Evolutionary conservation across 2,113 vertebrate genomes (phyloP).

Genomic region (Chiloscyllium plagiosum): DNA sequence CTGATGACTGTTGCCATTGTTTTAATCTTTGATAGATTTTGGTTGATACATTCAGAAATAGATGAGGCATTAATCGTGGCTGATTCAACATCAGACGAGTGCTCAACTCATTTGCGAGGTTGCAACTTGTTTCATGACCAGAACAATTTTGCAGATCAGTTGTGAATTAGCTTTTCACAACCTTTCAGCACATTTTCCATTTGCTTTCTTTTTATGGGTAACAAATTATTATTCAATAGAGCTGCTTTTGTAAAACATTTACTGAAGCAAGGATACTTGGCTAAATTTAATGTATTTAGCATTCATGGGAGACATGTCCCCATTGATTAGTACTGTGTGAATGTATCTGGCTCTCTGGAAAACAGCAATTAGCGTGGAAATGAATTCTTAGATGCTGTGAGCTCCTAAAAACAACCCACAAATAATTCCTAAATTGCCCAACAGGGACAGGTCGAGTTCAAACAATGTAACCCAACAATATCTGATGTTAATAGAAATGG

Average conservation of each 20-base stretch:
- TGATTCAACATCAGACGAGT: not conserved
- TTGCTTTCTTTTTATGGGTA: not conserved
- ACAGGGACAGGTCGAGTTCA: not conserved
- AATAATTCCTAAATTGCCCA: not conserved
- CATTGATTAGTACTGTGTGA: not conserved
- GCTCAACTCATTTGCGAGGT: not conserved
- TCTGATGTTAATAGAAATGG: not conserved
- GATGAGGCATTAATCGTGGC: not conserved
- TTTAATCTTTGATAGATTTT: not conserved
- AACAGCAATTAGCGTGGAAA: not conserved
- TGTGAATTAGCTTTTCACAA: not conserved
- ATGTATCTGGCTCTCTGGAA: not conserved
- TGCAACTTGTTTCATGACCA: not conserved
- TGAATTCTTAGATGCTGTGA: not conserved
- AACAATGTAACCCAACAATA: not conserved
- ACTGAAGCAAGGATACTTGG: not conserved
- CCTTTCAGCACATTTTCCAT: not conserved
- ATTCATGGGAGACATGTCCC: not conserved
- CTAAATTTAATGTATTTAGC: not conserved
- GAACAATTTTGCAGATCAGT: not conserved
- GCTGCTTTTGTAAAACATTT: not conserved
- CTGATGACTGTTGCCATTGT: not conserved
- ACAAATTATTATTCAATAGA: not conserved
- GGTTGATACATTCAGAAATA: not conserved
- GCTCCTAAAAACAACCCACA: not conserved